A percentile compares a stretch with the other conserved stretches of the same genome.
Evolutionary conservation across 2,888 invertebrate genomes (phyloP).

Genomic region (Macrophya annulata): DNA sequence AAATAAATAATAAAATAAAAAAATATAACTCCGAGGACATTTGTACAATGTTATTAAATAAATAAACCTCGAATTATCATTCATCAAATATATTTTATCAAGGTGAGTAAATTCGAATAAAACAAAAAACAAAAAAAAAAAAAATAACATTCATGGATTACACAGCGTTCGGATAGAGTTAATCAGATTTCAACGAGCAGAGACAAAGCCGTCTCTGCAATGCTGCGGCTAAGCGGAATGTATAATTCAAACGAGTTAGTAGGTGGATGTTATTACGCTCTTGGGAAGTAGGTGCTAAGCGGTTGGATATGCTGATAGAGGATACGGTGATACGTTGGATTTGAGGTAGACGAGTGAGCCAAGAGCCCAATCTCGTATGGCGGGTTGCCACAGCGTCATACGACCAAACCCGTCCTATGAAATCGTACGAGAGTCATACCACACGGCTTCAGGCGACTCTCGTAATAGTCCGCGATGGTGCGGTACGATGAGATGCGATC

Average conservation of each 20-base stretch:
- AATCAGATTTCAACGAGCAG: slow-evolving; percentile 20
- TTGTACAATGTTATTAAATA: neutral
- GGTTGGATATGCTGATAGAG: slow-evolving; percentile 79
- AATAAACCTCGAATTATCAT: neutral
- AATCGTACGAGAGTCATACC: slow-evolving; percentile 43
- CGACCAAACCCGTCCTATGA: neutral
- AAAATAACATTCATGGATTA: neutral
- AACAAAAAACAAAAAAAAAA: neutral
- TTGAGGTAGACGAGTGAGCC: slow-evolving; percentile 63
- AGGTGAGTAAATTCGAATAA: neutral
- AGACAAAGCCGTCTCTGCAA: slow-evolving; percentile 15
- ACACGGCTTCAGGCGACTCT: slow-evolving; percentile 53
- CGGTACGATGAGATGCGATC: slow-evolving; percentile 79
- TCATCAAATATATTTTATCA: neutral
- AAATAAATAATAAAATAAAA: neutral
- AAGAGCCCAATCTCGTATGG: slow-evolving; percentile 72
- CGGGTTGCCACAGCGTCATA: slow-evolving; percentile 48
- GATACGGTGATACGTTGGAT: slow-evolving; percentile 68
- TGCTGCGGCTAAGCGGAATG: slow-evolving; percentile 71
- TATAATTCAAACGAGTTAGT: slow-evolving; percentile 79
- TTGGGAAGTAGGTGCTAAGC: slow-evolving; percentile 80
- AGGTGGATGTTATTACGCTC: slow-evolving; percentile 76
- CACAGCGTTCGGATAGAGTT: neutral
- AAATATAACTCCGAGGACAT: neutral
- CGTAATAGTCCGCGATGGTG: slow-evolving; percentile 76